Percentiles rank a stretch among this genome's conserved stretches.
Conservation (phyloP, 2,113 vertebrate species). For the Cnemophilus loriae region DNA sequence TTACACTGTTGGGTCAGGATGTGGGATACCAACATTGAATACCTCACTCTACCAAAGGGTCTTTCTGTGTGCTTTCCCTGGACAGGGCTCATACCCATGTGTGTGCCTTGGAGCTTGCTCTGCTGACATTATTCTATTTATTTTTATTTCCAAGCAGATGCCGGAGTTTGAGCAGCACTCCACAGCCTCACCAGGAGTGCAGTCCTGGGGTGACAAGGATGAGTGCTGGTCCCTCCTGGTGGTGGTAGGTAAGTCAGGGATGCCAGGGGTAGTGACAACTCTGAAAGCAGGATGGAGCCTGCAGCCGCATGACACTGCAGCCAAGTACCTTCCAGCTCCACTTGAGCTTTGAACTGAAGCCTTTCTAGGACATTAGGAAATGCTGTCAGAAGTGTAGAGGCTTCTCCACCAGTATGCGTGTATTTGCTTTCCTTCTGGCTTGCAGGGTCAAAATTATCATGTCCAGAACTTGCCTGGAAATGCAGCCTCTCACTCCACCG, state of each 20-base stretch:
- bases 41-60: background rate
- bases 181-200: background rate
- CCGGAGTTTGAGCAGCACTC: background rate
- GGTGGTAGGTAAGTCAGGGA: background rate
- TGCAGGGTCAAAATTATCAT: background rate
- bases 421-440: background rate
- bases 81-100: rapidly evolving
- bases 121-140: background rate
- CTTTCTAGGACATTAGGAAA: background rate
- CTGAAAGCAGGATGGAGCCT: background rate
- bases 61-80: background rate
- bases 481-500: background rate
- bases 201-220: background rate
- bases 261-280: background rate
- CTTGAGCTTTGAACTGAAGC: background rate
- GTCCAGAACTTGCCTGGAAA: background rate
- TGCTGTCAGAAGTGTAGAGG: background rate
- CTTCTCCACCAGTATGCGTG: rapidly evolving
- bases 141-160: background rate
- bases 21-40: background rate
- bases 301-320: rapidly evolving
- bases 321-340: background rate
- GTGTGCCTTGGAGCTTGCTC: background rate
- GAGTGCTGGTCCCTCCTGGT: background rate
- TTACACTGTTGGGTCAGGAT: background rate